Evolutionary conservation across 1,140 invertebrate species (phyloP).

Genomic region (Pomacea maculata): DNA sequence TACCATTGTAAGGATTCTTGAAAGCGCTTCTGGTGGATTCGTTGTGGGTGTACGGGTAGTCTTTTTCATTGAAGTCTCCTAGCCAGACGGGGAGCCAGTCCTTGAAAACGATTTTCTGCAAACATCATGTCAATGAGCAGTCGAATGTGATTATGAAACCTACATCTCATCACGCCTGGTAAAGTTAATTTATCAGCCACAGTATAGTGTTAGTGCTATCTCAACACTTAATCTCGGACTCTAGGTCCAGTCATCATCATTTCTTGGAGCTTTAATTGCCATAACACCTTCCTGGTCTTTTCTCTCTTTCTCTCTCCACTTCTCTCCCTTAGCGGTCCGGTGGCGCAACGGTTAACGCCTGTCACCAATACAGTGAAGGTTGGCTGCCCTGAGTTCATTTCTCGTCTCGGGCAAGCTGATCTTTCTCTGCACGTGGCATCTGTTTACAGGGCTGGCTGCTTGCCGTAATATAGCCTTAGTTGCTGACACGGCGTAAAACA

Average conservation of each 20-base stretch:
- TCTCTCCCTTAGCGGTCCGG: not conserved
- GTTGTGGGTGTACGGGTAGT: constrained; percentile 15
- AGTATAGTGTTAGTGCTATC: not conserved
- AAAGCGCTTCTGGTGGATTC: not conserved
- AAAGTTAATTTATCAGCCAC: too few species aligned
- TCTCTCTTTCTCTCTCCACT: not conserved
- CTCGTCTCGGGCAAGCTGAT: too few species aligned
- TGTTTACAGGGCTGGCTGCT: too few species aligned
- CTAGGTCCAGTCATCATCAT: not conserved
- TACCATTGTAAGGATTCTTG: constrained; percentile 7
- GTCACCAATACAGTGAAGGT: too few species aligned
- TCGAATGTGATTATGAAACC: too few species aligned
- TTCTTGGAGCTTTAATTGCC: not conserved
- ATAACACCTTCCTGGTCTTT: not conserved
- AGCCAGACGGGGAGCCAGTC: constrained; percentile 85
- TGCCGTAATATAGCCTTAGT: too few species aligned
- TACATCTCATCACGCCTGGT: too few species aligned
- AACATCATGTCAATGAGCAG: not conserved
- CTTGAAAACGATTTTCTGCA: constrained; percentile 94
- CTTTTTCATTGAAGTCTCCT: not conserved
- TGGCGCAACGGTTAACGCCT: too few species aligned
- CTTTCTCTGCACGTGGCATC: too few species aligned
- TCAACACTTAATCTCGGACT: not conserved
- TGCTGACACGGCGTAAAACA: too few species aligned
- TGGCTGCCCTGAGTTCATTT: too few species aligned